Evolutionary conservation across 2,888 invertebrate genomes (phyloP), one percentile per base, ranked within the genome.

Genomic region (Sarcophaga caerulescens): DNA sequence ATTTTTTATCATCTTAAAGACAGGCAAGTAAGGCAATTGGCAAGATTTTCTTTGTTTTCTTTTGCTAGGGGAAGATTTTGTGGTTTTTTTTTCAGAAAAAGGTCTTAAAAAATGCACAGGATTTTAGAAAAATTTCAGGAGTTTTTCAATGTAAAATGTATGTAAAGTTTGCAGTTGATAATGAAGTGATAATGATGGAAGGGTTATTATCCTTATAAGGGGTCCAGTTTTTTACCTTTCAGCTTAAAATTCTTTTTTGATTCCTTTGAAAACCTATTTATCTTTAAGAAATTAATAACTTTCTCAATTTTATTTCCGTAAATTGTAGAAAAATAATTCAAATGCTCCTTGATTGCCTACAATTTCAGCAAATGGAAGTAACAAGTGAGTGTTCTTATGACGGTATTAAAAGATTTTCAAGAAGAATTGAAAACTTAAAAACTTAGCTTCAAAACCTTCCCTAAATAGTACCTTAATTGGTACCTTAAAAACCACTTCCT

Each of bases 401-500:
- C 1, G 8, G 8, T 1, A 2, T 35, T 35, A 8, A 35, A 6
- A 6, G 35, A 25, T 0, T 5, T 4, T 25, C 25, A 25, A 25
- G 25, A 4, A 25, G 4, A 35, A 35, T 35, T 25, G 3, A 25
- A 25, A 25, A 25, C 25, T 35, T 35, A 35, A 35, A 35, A 35
- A 35, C 35, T 35, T 35, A 35, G 35, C 8, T 35, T 35, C 8
- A 77, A 78, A 52, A 76, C 73, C 73, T 60, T 60, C 60, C 25
- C 25, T 68, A 47, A 74, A 35, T 45, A 1, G 35, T 10, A 35
- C 1, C 35, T 35, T 35, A 35, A 35, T 35, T 35, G 2, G 8
- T 35, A 0, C 2, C 8, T 35, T 35, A 35, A 35, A 35, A 35
- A 88, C 87, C 83, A 88, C 87, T 88, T 88, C 87, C 88, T 85